Conservation (phyloP, 2,113 vertebrate species). For the Arvicanthis niloticus region DNA sequence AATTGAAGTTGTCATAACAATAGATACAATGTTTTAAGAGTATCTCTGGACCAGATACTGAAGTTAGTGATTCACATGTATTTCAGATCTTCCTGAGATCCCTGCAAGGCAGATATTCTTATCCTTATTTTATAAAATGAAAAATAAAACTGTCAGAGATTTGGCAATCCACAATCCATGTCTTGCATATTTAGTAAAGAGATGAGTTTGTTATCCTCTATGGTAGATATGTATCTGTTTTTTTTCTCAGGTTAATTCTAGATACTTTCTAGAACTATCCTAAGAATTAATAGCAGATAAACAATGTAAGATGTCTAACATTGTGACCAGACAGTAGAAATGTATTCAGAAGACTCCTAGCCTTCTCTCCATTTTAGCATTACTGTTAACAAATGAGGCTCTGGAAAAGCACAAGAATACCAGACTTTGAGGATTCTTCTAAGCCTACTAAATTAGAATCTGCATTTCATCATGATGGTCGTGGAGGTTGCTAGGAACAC, state of each 20-base stretch:
- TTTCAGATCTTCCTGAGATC: not conserved
- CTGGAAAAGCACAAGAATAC: not conserved
- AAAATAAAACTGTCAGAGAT: conserved; percentile 14
- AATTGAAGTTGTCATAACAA: conserved; percentile 36
- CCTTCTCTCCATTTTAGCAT: conserved; percentile 11
- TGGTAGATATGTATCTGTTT: not conserved
- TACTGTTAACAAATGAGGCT: not conserved
- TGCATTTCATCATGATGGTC: not conserved
- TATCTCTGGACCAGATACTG: not conserved
- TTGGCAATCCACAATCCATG: not conserved
- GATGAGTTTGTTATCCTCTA: not conserved
- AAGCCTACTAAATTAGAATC: not conserved
- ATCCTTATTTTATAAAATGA: not conserved
- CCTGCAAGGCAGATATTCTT: not conserved
- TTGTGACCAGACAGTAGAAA: not conserved
- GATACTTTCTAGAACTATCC: not conserved
- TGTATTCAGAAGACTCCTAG: not conserved
- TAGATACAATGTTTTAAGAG: conserved; percentile 12
- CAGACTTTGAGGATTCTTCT: not conserved
- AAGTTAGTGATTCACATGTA: not conserved
- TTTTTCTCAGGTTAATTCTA: not conserved
- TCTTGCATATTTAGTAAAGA: not conserved
- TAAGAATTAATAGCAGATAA: not conserved
- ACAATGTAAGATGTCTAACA: not conserved
- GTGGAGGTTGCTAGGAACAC: not conserved